Percentiles rank a stretch among this genome's conserved stretches.
phyloP scores from a whole-genome alignment of 2,888 invertebrate genomes.

The Diabrotica balteata region DNA sequence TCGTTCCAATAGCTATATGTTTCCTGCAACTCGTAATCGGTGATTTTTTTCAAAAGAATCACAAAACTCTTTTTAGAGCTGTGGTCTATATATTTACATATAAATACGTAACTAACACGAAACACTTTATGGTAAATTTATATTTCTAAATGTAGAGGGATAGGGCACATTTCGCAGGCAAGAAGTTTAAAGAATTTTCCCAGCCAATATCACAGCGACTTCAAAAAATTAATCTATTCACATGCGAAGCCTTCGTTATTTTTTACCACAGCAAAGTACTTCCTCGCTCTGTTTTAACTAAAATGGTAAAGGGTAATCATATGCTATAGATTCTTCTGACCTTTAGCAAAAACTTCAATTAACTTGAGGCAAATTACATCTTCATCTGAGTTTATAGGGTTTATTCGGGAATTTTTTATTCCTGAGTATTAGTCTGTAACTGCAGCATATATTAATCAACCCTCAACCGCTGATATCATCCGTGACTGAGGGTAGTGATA shows the following conservation, averaged over 20 bases:
- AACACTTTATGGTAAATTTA: slow-evolving; percentile 7
- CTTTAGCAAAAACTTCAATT: too few species aligned
- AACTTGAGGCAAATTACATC: too few species aligned
- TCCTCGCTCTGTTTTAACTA: slow-evolving; percentile 1
- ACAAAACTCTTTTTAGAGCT: not conserved
- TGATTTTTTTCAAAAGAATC: not conserved
- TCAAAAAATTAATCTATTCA: slow-evolving; percentile 10
- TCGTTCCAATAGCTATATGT: too few species aligned
- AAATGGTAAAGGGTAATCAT: not conserved
- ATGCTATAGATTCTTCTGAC: not conserved
- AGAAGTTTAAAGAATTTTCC: slow-evolving; percentile 19
- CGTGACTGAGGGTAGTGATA: too few species aligned
- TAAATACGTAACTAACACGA: slow-evolving; percentile 3
- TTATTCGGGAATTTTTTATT: too few species aligned
- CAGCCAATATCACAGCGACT: slow-evolving; percentile 26
- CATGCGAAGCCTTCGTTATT: slow-evolving; percentile 12
- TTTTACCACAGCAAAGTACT: not conserved
- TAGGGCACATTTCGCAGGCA: slow-evolving; percentile 26
- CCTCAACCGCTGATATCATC: too few species aligned
- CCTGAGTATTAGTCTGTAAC: too few species aligned
- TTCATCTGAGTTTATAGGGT: too few species aligned
- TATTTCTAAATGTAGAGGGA: slow-evolving; percentile 6
- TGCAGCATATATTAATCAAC: too few species aligned
- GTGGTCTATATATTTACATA: not conserved
- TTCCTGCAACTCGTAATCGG: not conserved